These are phyloP conservation scores for Lasius platythorax DNA, from an alignment of 2,888 invertebrate species.

Conservation along the genomic window DNA sequence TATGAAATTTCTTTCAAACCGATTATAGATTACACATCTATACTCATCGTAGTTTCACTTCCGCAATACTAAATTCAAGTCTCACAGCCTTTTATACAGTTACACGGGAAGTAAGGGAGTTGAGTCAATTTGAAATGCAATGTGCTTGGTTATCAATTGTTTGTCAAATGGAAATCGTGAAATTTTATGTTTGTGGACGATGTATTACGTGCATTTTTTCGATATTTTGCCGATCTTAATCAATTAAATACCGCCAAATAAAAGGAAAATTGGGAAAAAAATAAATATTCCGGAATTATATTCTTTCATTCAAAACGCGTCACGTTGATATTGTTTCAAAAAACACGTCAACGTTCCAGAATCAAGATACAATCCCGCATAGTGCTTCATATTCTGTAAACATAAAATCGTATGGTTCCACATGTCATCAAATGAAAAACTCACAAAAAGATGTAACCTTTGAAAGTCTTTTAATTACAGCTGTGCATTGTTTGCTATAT, in stretches of 20 bases:
- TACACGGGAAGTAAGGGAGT: neutral
- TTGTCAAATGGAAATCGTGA: constrained; percentile 41
- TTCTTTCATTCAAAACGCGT: constrained; percentile 34
- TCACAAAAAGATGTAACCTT: neutral
- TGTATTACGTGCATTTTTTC: constrained; percentile 22
- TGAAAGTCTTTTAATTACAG: constrained; percentile 28
- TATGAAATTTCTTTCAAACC: neutral
- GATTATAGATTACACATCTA: neutral
- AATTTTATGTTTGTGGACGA: constrained; percentile 26
- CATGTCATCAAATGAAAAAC: neutral
- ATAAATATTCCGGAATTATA: neutral
- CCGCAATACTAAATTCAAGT: neutral
- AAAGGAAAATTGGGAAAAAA: constrained; percentile 4
- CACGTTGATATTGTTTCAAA: constrained; percentile 14
- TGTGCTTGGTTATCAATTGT: constrained; percentile 7
- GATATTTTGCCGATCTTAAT: constrained; percentile 7
- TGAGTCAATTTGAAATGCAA: constrained; percentile 22
- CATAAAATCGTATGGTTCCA: constrained; percentile 5
- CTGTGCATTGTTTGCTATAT: neutral
- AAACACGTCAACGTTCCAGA: neutral
- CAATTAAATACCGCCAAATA: constrained; percentile 22
- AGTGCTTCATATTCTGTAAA: constrained; percentile 30
- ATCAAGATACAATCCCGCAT: constrained; percentile 34
- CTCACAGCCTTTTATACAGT: neutral
- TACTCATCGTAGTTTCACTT: neutral